Conservation (phyloP, 2,113 vertebrate species). For the Sialia sialis region DNA sequence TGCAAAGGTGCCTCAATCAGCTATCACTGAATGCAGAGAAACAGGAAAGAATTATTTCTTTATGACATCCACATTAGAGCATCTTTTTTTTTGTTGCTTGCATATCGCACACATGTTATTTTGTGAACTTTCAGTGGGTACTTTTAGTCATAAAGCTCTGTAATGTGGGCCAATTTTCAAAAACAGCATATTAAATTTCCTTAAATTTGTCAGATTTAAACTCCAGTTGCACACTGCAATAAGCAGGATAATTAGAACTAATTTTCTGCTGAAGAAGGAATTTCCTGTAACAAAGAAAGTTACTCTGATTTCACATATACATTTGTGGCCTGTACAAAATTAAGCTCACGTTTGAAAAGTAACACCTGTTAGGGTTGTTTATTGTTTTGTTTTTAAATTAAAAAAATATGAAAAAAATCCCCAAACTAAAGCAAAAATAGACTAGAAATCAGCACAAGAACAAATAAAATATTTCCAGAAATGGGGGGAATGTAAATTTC, state of each 20-base stretch:
- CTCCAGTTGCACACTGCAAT: not conserved
- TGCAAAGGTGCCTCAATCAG: not conserved
- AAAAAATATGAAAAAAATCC: not conserved
- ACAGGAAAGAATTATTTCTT: not conserved
- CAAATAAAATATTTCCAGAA: not conserved
- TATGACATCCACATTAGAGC: not conserved
- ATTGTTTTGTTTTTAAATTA: not conserved
- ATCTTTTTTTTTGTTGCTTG: not conserved
- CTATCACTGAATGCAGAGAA: not conserved
- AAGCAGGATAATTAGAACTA: not conserved
- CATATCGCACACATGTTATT: not conserved
- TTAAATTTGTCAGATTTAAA: not conserved
- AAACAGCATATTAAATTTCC: not conserved
- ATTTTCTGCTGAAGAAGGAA: not conserved
- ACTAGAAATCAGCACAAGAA: not conserved
- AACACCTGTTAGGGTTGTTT: not conserved
- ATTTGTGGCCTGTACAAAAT: conserved; percentile 2
- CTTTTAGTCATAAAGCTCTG: not conserved
- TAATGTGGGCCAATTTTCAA: not conserved
- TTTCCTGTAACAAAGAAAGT: not conserved
- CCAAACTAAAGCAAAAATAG: not conserved
- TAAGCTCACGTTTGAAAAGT: not conserved
- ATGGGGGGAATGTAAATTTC: not conserved
- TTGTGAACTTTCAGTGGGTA: not conserved
- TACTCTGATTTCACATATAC: not conserved